A percentile compares a stretch with the other conserved stretches of the same genome.
Conservation (phyloP, 1,140 invertebrate species). For the Drosophila quadrilineata region DNA sequence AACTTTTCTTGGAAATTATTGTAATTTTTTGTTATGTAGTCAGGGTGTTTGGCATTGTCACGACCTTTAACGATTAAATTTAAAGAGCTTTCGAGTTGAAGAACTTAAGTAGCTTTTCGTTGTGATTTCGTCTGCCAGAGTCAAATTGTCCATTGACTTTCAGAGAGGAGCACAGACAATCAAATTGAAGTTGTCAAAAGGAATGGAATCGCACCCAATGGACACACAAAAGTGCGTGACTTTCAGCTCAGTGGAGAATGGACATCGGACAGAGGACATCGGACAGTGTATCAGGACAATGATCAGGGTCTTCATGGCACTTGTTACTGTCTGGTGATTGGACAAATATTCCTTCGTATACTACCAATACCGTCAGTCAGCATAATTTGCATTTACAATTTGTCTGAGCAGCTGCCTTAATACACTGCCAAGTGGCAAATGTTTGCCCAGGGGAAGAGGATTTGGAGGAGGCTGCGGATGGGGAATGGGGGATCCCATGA, state of each 20-base stretch:
- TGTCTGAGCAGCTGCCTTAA: conserved; percentile 24
- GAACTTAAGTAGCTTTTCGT: not conserved
- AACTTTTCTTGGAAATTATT: too few relatives aligned
- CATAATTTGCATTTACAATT: conserved; percentile 39
- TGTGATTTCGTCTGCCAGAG: conserved; percentile 17
- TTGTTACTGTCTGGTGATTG: conserved; percentile 23
- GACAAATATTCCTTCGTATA: too few relatives aligned
- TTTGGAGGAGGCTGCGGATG: conserved; percentile 5
- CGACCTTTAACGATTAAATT: not conserved
- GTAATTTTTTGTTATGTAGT: too few relatives aligned
- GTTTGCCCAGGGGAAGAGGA: too few relatives aligned
- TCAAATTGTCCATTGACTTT: conserved; percentile 16
- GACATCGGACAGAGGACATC: not conserved
- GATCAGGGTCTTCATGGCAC: not conserved
- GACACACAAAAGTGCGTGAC: conserved; percentile 31
- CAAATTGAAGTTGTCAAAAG: conserved; percentile 25
- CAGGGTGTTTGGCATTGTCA: not conserved
- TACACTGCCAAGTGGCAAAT: conserved; percentile 14
- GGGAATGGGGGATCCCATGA: not conserved
- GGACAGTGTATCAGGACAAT: not conserved
- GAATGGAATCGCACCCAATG: conserved; percentile 13
- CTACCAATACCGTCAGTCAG: conserved; percentile 9
- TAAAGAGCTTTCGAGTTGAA: conserved; percentile 17
- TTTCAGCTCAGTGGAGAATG: conserved; percentile 23
- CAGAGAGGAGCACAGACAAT: conserved; percentile 27